Percentiles rank a stretch among this genome's conserved stretches.
These are phyloP conservation scores for Xiphophorus maculatus DNA, from an alignment of 2,113 vertebrate species.

Conservation along the genomic window DNA sequence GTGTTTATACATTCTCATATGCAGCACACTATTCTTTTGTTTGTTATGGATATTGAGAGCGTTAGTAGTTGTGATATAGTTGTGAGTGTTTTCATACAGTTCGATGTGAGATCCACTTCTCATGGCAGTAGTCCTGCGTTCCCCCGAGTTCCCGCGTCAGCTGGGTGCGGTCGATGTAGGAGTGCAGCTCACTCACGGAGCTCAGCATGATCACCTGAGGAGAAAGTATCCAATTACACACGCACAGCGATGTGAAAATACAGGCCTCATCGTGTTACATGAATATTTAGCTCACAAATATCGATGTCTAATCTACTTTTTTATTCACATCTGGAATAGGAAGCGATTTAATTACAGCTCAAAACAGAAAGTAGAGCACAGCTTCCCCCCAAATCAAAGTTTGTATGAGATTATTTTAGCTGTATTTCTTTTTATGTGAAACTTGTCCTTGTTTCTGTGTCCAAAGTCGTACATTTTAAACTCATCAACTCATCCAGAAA, in stretches of 20 bases:
- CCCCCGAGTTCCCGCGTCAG: constrained; percentile 95
- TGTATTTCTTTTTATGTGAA: not conserved
- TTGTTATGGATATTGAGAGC: not conserved
- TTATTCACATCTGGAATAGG: too few relatives aligned
- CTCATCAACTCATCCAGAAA: not conserved
- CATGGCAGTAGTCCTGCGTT: constrained; percentile 93
- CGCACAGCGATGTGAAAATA: not conserved
- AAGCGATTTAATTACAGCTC: too few relatives aligned
- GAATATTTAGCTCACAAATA: not conserved
- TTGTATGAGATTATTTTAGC: not conserved
- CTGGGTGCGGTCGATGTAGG: constrained; percentile 93
- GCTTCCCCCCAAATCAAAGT: not conserved
- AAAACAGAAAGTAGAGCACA: too few relatives aligned
- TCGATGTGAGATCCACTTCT: constrained; percentile 91
- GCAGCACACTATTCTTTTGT: not conserved
- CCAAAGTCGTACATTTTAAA: not conserved
- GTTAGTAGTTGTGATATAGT: too few relatives aligned
- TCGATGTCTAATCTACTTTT: not conserved
- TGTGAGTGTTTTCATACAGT: constrained; percentile 82
- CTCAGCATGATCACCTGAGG: constrained; percentile 97
- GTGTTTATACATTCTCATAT: not conserved
- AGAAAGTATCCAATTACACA: constrained; percentile 13
- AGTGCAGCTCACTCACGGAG: constrained; percentile 93
- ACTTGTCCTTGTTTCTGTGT: not conserved
- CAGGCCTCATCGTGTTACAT: not conserved